Evolutionary conservation across 2,113 vertebrate species (phyloP).

Genomic region (Sorex fumeus): DNA sequence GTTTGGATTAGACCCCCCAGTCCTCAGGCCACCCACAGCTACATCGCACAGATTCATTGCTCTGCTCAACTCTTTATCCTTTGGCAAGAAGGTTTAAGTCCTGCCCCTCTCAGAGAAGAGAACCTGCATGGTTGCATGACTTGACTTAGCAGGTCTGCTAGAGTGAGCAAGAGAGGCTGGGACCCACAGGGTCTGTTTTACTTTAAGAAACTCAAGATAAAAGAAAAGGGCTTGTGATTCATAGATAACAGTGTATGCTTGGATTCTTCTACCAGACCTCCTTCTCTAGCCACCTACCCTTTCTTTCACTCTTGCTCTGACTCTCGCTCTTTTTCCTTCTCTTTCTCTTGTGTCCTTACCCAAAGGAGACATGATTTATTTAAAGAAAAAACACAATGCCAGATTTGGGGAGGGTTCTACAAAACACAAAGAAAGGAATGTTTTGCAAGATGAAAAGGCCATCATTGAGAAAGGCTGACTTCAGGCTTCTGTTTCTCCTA

Average conservation of each 20-base stretch:
- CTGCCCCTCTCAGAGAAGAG: not conserved
- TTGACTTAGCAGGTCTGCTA: not conserved
- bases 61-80: not conserved
- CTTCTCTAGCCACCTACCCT: not conserved
- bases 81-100: not conserved
- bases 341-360: not conserved
- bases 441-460: conserved; percentile 79
- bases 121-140: not conserved
- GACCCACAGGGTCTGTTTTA: not conserved
- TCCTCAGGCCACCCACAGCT: not conserved
- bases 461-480: conserved; percentile 66
- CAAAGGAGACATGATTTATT: not conserved
- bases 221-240: not conserved
- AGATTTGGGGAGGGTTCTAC: not conserved
- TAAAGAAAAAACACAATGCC: not conserved
- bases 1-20: not conserved
- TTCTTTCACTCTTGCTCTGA: not conserved
- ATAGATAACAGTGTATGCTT: not conserved
- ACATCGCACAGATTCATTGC: not conserved
- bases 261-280: not conserved
- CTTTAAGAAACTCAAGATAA: not conserved
- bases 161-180: not conserved
- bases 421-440: conserved; percentile 79
- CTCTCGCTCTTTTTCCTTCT: not conserved
- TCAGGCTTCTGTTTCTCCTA: conserved; percentile 83